A percentile compares a stretch with the other conserved stretches of the same genome.
Conservation (phyloP, 2,797 vertebrate genomes). For the Lacerta agilis region DNA sequence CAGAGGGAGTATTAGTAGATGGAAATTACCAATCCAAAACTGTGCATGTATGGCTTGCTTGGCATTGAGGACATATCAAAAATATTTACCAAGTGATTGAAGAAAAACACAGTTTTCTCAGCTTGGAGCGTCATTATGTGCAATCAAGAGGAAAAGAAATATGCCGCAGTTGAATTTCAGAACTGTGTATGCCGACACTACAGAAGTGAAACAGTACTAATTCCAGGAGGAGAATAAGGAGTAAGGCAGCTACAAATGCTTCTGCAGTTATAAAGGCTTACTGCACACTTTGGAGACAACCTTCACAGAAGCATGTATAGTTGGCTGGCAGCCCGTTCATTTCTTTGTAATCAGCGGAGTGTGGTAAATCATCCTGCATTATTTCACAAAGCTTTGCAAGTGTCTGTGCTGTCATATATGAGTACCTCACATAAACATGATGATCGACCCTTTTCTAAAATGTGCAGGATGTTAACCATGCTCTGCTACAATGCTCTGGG, state of each 20-base stretch:
- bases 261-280: background rate
- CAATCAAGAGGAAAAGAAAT: background rate
- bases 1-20: background rate
- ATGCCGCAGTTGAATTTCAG: background rate
- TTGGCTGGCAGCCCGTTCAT: background rate
- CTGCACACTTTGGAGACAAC: background rate
- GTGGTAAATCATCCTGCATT: background rate
- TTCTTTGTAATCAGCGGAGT: background rate
- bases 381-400: background rate
- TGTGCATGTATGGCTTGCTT: background rate
- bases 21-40: background rate
- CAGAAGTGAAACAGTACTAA: background rate
- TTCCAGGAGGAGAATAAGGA: background rate
- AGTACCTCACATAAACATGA: background rate
- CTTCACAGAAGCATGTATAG: background rate
- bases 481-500: rapidly evolving
- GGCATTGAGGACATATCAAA: background rate
- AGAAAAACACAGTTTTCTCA: background rate
- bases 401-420: background rate
- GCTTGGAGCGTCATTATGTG: background rate
- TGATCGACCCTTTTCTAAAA: background rate
- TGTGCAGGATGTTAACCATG: background rate
- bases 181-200: background rate
- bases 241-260: background rate
- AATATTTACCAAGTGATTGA: background rate